Conservation (phyloP, 2,888 invertebrate genomes). For the Tortrix viridana region DNA sequence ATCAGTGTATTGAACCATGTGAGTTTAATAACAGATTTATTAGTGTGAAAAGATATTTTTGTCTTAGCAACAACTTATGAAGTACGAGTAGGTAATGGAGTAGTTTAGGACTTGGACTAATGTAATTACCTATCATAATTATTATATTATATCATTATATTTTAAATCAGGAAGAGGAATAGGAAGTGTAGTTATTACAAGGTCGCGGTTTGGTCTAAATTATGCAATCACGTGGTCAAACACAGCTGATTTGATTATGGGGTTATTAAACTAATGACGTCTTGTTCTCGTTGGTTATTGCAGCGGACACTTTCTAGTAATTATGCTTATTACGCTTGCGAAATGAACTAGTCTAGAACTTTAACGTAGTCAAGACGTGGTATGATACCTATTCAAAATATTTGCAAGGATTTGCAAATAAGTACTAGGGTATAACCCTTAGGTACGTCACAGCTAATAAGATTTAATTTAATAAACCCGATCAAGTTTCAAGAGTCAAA, state of each 20-base stretch:
- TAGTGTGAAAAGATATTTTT: not conserved
- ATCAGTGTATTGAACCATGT: too few species aligned
- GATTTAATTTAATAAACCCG: too few species aligned
- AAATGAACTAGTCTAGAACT: not conserved
- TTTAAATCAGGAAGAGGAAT: constrained; percentile 31
- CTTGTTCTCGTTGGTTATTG: constrained; percentile 10
- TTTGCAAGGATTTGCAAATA: too few species aligned
- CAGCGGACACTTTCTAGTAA: constrained; percentile 22
- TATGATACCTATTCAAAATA: not conserved
- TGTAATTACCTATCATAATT: too few species aligned
- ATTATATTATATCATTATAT: constrained; percentile 21
- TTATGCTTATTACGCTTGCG: constrained; percentile 23
- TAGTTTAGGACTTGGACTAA: too few species aligned
- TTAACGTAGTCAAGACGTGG: constrained; percentile 9
- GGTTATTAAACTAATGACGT: constrained; percentile 26
- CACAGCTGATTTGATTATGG: constrained; percentile 18
- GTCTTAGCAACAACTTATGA: too few species aligned
- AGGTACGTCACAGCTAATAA: too few species aligned
- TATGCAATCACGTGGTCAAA: constrained; percentile 22
- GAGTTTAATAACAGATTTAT: not conserved
- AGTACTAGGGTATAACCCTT: too few species aligned
- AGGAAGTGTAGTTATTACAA: constrained; percentile 23
- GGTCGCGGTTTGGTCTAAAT: constrained; percentile 28
- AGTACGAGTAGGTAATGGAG: too few species aligned
- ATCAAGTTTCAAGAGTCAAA: too few species aligned